Base-by-base conservation (phyloP, 2,888 invertebrate species). In the Ophioninae sp. region DNA sequence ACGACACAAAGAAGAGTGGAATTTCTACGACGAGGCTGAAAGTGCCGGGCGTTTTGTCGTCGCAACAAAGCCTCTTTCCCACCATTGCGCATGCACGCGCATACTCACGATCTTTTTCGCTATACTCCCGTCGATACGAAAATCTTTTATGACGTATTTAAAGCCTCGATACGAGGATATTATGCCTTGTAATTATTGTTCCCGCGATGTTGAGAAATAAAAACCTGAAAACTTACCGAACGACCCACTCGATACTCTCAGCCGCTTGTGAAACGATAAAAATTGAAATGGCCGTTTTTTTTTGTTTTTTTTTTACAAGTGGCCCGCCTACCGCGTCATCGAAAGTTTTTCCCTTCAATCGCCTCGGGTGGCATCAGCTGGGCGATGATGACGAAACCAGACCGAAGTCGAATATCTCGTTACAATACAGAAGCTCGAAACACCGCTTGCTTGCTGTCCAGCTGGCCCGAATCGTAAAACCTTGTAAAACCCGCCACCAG, bases 1-100 rank as follows among this genome's bases (percentile, higher is more conserved):
- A 86, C 86, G 86, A 86, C 86, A 86, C 83, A 65, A 63, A 74
- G 65, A 81, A 64, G 67, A 84, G 84, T 79, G 81, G 84, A 82
- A 75, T 63, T 51, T 84, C 81, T 81, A 37, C 75, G 9, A 37
- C 22, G 65, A 67, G 67, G 39, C 39, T 37, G 65, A 67, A 51
- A 39, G 20, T 56, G 75, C 71, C 78, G 67, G 51, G 64, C 67
- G 67, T 76, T 76, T 75, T 61, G 63, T 44, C 44, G 58, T 63
- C 63, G 61, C 73, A 64, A 84, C 84, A 84, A 84, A 84, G 44
- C 3, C 44, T 44, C 10, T 44, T 44, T 44, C 44, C 44, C 44
- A 75, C 64, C 37, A 22, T 44, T 23, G 17, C 51, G 44, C 13
- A 64, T 37, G 10, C 17, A 59, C 20, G 17, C 20, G 20, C 17